A percentile compares a stretch with the other conserved stretches of the same genome.
Conservation (phyloP, 2,888 invertebrate genomes). For the Margaritifera margaritifera region DNA sequence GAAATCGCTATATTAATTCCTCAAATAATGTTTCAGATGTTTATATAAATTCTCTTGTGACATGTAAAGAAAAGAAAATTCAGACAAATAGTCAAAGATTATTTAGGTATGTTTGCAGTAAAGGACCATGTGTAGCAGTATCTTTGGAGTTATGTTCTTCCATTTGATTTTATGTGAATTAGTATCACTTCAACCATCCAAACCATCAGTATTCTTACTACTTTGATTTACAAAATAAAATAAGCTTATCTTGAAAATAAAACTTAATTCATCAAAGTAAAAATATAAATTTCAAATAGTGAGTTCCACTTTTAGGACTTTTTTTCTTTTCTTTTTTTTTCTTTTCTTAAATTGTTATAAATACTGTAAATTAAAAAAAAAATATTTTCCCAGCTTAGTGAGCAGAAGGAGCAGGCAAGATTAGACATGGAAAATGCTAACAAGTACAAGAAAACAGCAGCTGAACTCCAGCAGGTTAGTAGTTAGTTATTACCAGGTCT, state of each 20-base stretch:
- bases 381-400: slow-evolving; percentile 76
- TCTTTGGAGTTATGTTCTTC: no score
- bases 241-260: no score
- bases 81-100: no score
- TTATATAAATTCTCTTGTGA: no score
- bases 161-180: no score
- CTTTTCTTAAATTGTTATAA: background rate
- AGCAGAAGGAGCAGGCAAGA: slow-evolving; percentile 91
- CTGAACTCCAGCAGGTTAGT: slow-evolving; percentile 79
- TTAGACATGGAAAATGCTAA: slow-evolving; percentile 81
- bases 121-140: no score
- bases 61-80: no score
- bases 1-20: no score
- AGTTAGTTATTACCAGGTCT: no score
- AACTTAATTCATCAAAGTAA: no score
- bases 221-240: background rate
- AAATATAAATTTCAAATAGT: background rate
- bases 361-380: slow-evolving; percentile 1
- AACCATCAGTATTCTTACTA: background rate
- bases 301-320: background rate
- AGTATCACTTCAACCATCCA: background rate
- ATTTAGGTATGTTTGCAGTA: no score
- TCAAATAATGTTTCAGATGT: no score
- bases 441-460: slow-evolving; percentile 86
- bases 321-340: background rate